Evolutionary conservation across 2,113 vertebrate species (phyloP).

Genomic region (Leptobrachium leishanense): DNA sequence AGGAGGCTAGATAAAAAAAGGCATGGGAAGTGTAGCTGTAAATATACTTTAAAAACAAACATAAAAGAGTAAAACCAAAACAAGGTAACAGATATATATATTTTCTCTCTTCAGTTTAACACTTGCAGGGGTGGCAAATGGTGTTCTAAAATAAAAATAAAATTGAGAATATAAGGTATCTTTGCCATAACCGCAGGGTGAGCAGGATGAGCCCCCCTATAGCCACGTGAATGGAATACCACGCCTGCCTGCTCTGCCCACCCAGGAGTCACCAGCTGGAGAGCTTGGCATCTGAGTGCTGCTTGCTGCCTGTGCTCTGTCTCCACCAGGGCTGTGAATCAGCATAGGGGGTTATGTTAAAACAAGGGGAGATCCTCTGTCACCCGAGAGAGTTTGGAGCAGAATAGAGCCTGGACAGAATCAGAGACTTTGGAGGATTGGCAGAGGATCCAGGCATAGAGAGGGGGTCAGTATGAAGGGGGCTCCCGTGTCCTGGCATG

Average conservation of each 20-base stretch:
- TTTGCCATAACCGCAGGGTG: no score
- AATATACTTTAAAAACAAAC: no score
- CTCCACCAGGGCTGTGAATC: background rate
- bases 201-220: slow-evolving; percentile 5
- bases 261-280: slow-evolving; percentile 14
- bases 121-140: no score
- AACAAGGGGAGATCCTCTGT: background rate
- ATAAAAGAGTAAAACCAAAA: no score
- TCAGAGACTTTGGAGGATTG: background rate
- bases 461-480: no score
- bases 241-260: slow-evolving; percentile 8
- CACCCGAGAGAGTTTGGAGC: background rate
- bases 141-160: no score
- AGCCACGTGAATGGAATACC: slow-evolving; percentile 29
- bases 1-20: no score
- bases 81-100: no score
- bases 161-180: no score
- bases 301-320: background rate
- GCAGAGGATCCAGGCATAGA: no score
- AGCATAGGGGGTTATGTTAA: background rate
- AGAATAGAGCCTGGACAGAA: background rate
- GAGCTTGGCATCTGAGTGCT: slow-evolving; percentile 1
- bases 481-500: background rate
- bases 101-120: no score
- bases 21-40: no score